A percentile compares a stretch with the other conserved stretches of the same genome.
These are phyloP conservation scores for Torymus texanus DNA, from an alignment of 2,888 invertebrate genomes.

Conservation along the genomic window DNA sequence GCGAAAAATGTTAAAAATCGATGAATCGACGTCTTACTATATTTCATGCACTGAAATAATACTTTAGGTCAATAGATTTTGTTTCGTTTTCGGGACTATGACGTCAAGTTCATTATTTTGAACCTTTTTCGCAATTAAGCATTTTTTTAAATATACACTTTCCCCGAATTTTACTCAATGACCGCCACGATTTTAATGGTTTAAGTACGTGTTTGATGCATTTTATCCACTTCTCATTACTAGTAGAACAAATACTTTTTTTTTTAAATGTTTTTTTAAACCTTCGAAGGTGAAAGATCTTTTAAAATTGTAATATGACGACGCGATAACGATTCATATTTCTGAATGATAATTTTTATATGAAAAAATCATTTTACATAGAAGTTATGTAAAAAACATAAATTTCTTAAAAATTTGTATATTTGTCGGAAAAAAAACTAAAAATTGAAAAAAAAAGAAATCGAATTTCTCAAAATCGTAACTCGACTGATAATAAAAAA, in stretches of 20 bases:
- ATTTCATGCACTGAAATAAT: neutral
- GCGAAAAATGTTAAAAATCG: slow-evolving; percentile 17
- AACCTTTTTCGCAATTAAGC: slow-evolving; percentile 20
- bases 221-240: slow-evolving; percentile 33
- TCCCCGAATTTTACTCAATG: slow-evolving; percentile 13
- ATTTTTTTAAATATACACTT: slow-evolving; percentile 17
- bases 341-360: slow-evolving; percentile 37
- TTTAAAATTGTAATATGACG: slow-evolving; percentile 36
- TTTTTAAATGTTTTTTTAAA: slow-evolving; percentile 17
- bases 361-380: slow-evolving; percentile 44
- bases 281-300: neutral
- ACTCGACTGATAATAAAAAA: slow-evolving; percentile 51
- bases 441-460: slow-evolving; percentile 36
- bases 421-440: slow-evolving; percentile 50
- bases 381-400: slow-evolving; percentile 40
- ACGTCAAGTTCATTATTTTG: slow-evolving; percentile 13
- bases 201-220: slow-evolving; percentile 39
- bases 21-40: slow-evolving; percentile 3
- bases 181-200: slow-evolving; percentile 40
- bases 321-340: slow-evolving; percentile 33
- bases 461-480: slow-evolving; percentile 44
- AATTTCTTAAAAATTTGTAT: slow-evolving; percentile 50
- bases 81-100: neutral
- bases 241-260: slow-evolving; percentile 34
- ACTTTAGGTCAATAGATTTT: slow-evolving; percentile 12